Conservation (phyloP, 2,888 invertebrate species). For the Dendrolimus pini region DNA sequence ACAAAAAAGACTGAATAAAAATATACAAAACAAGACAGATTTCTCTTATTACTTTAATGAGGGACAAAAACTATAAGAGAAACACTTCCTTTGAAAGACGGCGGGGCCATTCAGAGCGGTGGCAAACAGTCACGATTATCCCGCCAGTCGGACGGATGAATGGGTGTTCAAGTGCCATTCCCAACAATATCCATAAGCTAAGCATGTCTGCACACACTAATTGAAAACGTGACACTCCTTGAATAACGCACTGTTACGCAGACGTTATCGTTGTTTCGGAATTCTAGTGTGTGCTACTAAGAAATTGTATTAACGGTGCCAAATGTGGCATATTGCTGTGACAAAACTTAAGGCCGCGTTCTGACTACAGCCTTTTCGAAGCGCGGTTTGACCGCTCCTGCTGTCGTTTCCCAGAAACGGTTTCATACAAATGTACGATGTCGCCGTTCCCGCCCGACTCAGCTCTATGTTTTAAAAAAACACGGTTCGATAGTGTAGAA, state of each 20-base stretch:
- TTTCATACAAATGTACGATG: no score
- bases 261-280: not conserved
- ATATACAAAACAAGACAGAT: conserved; percentile 7
- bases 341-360: no score
- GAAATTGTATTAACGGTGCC: not conserved
- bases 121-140: conserved; percentile 22
- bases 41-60: conserved; percentile 11
- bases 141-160: conserved; percentile 22
- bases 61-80: not conserved
- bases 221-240: conserved; percentile 61
- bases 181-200: conserved; percentile 40
- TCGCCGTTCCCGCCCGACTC: no score
- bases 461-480: no score
- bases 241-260: not conserved
- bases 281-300: no score
- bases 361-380: no score
- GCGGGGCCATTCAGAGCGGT: not conserved
- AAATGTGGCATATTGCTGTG: no score
- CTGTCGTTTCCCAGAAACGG: no score
- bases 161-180: conserved; percentile 13
- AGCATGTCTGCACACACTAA: conserved; percentile 49
- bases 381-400: no score
- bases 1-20: not conserved
- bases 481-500: no score
- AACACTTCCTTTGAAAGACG: not conserved